Percentiles rank a stretch among this genome's conserved stretches.
Conservation (phyloP, 2,797 vertebrate genomes). For the Limnodromus scolopaceus region DNA sequence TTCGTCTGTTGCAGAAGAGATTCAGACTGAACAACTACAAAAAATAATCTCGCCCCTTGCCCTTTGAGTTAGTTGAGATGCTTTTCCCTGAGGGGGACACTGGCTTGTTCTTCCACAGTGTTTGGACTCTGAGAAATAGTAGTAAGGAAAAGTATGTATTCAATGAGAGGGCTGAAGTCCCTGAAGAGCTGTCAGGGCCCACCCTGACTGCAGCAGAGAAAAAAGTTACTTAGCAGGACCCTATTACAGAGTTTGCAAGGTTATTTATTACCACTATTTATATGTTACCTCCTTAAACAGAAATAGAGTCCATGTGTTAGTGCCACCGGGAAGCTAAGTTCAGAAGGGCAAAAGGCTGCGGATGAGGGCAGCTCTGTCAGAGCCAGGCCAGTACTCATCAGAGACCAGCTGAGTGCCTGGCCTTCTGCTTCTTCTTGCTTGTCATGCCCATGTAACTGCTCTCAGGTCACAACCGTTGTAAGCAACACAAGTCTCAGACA, state of each 20-base stretch:
- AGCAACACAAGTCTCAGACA: slow-evolving; percentile 35
- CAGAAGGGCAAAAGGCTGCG: not conserved
- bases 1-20: not conserved
- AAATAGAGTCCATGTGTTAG: not conserved
- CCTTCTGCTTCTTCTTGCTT: not conserved
- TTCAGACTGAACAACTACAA: not conserved
- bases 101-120: not conserved
- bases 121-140: not conserved
- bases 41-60: accelerated
- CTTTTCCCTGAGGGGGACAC: not conserved
- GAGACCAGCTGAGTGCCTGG: not conserved
- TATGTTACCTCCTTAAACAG: not conserved
- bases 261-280: not conserved
- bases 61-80: not conserved
- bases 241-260: not conserved
- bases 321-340: not conserved
- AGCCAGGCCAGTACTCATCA: not conserved
- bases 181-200: not conserved
- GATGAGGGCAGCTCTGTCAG: not conserved
- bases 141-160: not conserved
- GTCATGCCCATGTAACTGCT: not conserved
- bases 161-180: not conserved
- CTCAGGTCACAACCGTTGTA: not conserved
- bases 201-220: not conserved
- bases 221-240: not conserved